Evolutionary conservation across 2,888 invertebrate genomes (phyloP).

Genomic region (Tubulanus polymorphus): DNA sequence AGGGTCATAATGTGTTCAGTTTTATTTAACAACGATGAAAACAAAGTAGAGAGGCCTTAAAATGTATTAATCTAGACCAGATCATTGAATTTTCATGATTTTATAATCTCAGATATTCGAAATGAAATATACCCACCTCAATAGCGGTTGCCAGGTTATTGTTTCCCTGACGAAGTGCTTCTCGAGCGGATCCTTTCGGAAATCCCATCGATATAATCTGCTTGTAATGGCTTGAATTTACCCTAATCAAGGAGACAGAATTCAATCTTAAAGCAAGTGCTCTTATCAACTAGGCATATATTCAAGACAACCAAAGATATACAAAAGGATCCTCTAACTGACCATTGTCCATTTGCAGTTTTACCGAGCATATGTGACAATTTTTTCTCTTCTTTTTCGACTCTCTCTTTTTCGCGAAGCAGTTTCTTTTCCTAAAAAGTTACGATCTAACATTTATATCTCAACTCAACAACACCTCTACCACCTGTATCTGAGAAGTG

Average conservation of each 20-base stretch:
- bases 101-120: neutral
- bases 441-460: neutral
- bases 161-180: constrained; percentile 65
- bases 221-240: constrained; percentile 37
- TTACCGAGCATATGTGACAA: constrained; percentile 58
- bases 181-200: constrained; percentile 59
- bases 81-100: too few species aligned
- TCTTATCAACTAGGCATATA: too few species aligned
- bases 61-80: too few species aligned
- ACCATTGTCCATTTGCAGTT: constrained; percentile 61
- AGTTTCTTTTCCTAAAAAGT: constrained; percentile 52
- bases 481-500: neutral
- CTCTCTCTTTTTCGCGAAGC: constrained; percentile 32
- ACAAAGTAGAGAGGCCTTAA: too few species aligned
- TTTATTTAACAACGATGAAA: too few species aligned
- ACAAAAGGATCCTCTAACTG: too few species aligned
- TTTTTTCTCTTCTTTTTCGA: constrained; percentile 45
- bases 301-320: too few species aligned
- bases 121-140: constrained; percentile 46
- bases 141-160: constrained; percentile 69
- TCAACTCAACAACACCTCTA: neutral
- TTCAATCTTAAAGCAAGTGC: too few species aligned
- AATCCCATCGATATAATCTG: constrained; percentile 64
- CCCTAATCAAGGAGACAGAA: constrained; percentile 31
- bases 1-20: too few species aligned